These are phyloP conservation scores for Galerucella nymphaeae DNA, from an alignment of 2,888 invertebrate species.

Conservation along the genomic window DNA sequence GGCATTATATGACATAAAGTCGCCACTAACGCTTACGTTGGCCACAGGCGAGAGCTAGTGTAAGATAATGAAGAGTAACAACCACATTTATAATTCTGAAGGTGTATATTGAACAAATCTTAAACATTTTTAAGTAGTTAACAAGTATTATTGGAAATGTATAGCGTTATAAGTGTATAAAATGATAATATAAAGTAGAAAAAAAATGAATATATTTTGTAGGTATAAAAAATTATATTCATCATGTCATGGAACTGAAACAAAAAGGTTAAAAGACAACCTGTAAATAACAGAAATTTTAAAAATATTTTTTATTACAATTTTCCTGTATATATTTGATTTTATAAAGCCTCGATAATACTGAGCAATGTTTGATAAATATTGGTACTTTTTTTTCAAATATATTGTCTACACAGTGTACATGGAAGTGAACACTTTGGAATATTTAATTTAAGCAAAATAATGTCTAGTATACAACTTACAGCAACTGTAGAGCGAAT, in stretches of 20 bases:
- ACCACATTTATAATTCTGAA: constrained; percentile 5
- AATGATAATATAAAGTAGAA: not conserved
- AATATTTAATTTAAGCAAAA: not conserved
- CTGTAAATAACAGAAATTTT: not conserved
- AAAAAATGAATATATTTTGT: no score
- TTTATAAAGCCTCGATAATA: not conserved
- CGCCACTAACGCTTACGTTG: no score
- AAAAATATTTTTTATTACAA: not conserved
- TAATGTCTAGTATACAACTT: no score
- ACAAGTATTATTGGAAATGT: not conserved
- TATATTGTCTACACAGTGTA: not conserved
- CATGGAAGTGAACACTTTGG: not conserved
- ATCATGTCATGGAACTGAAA: no score
- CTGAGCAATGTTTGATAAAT: not conserved
- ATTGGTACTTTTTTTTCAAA: not conserved
- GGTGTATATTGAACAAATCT: constrained; percentile 12
- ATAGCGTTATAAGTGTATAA: not conserved
- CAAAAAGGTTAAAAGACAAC: not conserved
- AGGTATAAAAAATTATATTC: no score
- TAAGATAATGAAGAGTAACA: not conserved
- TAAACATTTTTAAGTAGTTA: constrained; percentile 1
- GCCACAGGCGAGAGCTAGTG: no score
- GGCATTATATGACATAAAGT: no score
- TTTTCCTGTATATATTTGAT: not conserved
- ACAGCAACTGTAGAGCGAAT: no score